A percentile compares a stretch with the other conserved stretches of the same genome.
Conservation (phyloP, 2,888 invertebrate species). For the Dexiosoma caninum region DNA sequence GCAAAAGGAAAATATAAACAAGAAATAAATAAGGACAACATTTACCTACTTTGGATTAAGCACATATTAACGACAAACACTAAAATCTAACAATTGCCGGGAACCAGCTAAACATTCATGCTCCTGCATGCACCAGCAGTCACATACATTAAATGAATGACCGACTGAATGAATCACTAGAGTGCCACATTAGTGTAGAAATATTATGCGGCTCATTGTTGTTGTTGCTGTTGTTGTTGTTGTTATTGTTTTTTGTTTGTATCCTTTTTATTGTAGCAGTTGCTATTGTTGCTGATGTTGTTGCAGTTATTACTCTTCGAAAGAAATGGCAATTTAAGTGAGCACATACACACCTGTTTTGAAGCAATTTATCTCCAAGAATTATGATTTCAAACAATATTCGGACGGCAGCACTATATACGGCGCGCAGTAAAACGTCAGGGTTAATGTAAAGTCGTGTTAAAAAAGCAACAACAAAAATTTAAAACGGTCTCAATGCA, state of each 20-base stretch:
- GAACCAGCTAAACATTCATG: neutral
- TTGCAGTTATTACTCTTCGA: constrained; percentile 18
- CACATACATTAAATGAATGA: constrained; percentile 17
- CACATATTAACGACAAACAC: constrained; percentile 55
- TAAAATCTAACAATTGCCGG: constrained; percentile 31
- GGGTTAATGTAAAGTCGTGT: constrained; percentile 64
- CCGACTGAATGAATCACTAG: constrained; percentile 38
- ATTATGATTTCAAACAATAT: constrained; percentile 78
- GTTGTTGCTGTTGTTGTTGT: constrained; percentile 10
- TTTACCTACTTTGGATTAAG: constrained; percentile 49
- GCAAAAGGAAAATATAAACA: constrained; percentile 39
- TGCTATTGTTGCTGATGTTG: neutral
- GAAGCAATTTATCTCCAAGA: constrained; percentile 78
- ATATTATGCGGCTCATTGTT: constrained; percentile 67
- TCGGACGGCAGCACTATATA: constrained; percentile 69
- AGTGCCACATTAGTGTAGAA: constrained; percentile 55
- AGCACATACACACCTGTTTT: constrained; percentile 76
- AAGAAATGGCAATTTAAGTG: constrained; percentile 74
- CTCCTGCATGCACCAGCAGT: neutral
- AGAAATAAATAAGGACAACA: constrained; percentile 52
- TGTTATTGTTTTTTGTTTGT: no score
- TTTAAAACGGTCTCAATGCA: constrained; percentile 53
- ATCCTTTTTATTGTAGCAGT: constrained; percentile 16
- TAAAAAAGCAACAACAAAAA: constrained; percentile 43
- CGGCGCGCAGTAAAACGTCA: constrained; percentile 59